Base-by-base conservation (phyloP, 2,888 invertebrate species). In the Acronicta aceris region DNA sequence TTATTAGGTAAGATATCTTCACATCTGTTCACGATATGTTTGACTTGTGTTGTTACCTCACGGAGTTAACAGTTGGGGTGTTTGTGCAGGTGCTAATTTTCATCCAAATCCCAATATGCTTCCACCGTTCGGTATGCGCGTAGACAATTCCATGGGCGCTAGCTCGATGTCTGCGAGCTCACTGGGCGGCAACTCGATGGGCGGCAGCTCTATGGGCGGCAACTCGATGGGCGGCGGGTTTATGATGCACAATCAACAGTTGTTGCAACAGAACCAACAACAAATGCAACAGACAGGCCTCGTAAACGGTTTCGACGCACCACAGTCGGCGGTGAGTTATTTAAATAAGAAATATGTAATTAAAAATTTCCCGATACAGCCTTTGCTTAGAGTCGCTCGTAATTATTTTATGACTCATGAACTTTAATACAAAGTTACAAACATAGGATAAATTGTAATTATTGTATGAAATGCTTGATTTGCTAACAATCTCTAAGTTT, bases 111-210 rank as follows among this genome's bases (percentile, higher is more conserved):
- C 88, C 79, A 91, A 89, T 85, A 91, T 94, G 86, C 90, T 94
- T 86, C 94, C 95, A 85, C 90, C 93, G 78, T 95, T 95, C 79
- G 95, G 95, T 77, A 93, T 94, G 94, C 92, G 95, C 54, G 87
- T 94, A 81, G 95, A 94, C 80, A 92, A 87, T 79, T 82, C 87
- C 52, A 78, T 87, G 85, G 78, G 81, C 72, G 78, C 71, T 7
- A 69, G 74, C 50, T 65, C 73, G 15, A 46, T 65, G 67, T 66
- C 68, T 27, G 55, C 67, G 48, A 66, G 83, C 47, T 60, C 67
- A 17, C 55, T 60, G 54, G 64, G 62, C 56, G 75, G 58, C 54
- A 47, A 33, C 61, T 40, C 52, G 15, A 54, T 60, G 60, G 65
- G 71, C 69, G 45, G 79, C 74, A 52, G 50, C 73, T 79, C 86